Percentiles rank a stretch among this genome's conserved stretches.
Evolutionary conservation across 2,113 vertebrate genomes (phyloP).

Genomic region (Egretta garzetta): DNA sequence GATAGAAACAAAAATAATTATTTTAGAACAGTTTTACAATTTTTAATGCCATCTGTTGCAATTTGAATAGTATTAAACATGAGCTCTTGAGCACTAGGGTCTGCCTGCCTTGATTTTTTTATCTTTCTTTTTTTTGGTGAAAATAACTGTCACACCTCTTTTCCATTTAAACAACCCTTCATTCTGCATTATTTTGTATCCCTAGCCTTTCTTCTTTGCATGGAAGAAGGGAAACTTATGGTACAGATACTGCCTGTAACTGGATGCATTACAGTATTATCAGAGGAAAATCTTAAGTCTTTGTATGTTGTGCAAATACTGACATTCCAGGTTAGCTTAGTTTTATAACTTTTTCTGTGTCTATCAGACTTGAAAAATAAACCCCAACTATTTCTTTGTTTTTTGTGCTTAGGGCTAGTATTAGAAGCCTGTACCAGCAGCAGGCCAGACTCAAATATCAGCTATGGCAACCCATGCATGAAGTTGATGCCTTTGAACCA

Average conservation of each 20-base stretch:
- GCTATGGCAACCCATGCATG: conserved; percentile 67
- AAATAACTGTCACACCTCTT: not conserved
- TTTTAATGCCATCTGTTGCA: not conserved
- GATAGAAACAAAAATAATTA: not conserved
- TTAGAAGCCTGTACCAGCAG: conserved; percentile 42
- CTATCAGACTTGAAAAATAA: not conserved
- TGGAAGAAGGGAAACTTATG: not conserved
- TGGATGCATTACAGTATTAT: not conserved
- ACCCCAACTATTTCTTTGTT: not conserved
- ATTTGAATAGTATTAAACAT: not conserved
- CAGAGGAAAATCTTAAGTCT: not conserved
- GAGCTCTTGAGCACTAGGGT: not conserved
- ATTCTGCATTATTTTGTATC: not conserved
- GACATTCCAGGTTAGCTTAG: not conserved
- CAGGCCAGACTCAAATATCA: conserved; percentile 42
- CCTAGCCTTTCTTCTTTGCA: not conserved
- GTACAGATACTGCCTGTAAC: not conserved
- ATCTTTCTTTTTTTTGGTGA: not conserved
- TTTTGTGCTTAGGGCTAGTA: conserved; percentile 63
- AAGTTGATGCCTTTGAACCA: conserved; percentile 68
- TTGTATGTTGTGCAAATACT: not conserved
- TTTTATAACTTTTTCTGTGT: not conserved
- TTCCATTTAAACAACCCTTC: not conserved
- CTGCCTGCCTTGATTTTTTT: not conserved
- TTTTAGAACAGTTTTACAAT: not conserved